A percentile compares a stretch with the other conserved stretches of the same genome.
phyloP scores from a whole-genome alignment of 2,797 vertebrate species.

The Halcyon chelicuti region DNA sequence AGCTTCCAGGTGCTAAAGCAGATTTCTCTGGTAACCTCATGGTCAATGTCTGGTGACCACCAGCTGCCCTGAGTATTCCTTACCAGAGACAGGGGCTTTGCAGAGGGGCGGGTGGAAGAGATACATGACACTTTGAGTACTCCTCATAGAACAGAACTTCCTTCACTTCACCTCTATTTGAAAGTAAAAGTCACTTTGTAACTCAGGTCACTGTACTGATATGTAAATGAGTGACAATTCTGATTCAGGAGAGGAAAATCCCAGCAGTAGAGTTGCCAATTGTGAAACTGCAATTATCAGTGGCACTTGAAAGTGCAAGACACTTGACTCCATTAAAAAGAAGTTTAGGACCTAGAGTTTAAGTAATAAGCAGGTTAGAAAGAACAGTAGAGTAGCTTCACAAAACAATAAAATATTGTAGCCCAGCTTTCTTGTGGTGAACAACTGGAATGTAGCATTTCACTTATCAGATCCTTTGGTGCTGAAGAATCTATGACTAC shows the following conservation, averaged over 20 bases:
- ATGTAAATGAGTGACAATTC: background rate
- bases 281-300: background rate
- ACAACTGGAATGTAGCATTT: background rate
- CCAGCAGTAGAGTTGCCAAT: background rate
- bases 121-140: background rate
- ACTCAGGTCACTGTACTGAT: background rate
- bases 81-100: background rate
- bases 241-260: background rate
- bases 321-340: background rate
- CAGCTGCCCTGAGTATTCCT: background rate
- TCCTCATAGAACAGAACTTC: background rate
- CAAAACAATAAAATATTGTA: background rate
- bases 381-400: background rate
- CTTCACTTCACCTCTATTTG: rapidly evolving
- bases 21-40: background rate
- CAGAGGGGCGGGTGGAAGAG: rapidly evolving
- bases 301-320: background rate
- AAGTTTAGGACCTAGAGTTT: background rate
- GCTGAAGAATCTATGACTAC: background rate
- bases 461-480: background rate
- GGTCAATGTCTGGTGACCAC: background rate
- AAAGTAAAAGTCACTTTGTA: slow-evolving; percentile 9
- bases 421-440: background rate
- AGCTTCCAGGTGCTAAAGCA: background rate
- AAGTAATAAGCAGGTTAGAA: background rate